A percentile compares a stretch with the other conserved stretches of the same genome.
Conservation (phyloP, 2,888 invertebrate genomes). For the Melinaea marsaeus region DNA sequence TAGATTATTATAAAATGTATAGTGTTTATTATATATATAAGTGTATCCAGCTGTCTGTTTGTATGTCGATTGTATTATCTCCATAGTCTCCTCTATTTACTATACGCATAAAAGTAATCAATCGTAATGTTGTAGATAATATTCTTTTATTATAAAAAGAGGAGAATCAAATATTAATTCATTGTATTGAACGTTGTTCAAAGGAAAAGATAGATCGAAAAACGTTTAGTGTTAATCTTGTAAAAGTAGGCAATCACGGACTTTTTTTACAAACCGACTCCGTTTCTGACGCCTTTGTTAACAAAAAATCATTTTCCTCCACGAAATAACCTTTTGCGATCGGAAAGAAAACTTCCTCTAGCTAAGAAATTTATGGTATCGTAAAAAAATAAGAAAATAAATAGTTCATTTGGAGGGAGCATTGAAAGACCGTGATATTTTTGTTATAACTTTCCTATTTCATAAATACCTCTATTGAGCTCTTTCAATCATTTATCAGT, state of each 20-base stretch:
- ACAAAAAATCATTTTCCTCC: conserved; percentile 36
- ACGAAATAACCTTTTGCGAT: conserved; percentile 32
- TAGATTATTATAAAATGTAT: too few relatives aligned
- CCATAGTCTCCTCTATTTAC: too few relatives aligned
- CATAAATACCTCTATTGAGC: conserved; percentile 3
- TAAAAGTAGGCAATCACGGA: conserved; percentile 23
- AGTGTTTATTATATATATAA: neutral
- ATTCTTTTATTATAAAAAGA: too few relatives aligned
- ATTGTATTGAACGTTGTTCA: neutral
- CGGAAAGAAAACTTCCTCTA: conserved; percentile 37
- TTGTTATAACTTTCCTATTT: conserved; percentile 13
- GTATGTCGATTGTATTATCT: too few relatives aligned
- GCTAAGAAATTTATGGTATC: conserved; percentile 40
- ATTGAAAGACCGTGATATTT: conserved; percentile 17
- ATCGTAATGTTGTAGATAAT: too few relatives aligned
- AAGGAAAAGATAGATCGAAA: conserved; percentile 6
- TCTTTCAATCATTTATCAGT: neutral
- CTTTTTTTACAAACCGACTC: conserved; percentile 21
- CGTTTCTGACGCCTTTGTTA: conserved; percentile 31
- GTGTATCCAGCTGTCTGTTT: neutral
- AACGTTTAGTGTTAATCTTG: conserved; percentile 16
- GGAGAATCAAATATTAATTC: neutral
- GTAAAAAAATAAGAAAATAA: conserved; percentile 36
- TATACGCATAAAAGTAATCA: too few relatives aligned
- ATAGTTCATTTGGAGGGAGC: conserved; percentile 26